A percentile compares a stretch with the other conserved stretches of the same genome.
Conservation (phyloP, 2,888 invertebrate species). For the Eledone cirrhosa region DNA sequence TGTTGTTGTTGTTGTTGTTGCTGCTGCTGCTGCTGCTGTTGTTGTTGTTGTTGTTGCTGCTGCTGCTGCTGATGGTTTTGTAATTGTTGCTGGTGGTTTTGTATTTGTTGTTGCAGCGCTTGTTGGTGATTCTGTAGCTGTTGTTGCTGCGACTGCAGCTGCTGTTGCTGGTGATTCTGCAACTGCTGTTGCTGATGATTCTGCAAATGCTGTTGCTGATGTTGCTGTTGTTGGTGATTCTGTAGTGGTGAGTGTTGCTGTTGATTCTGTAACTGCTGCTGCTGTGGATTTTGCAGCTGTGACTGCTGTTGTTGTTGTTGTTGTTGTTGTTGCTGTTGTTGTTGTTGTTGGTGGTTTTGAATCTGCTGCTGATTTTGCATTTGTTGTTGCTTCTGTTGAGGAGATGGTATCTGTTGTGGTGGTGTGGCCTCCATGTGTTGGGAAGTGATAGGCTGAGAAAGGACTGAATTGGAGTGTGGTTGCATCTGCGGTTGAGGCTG, state of each 20-base stretch:
- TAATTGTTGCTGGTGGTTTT: slow-evolving; percentile 17
- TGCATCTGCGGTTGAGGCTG: slow-evolving; percentile 49
- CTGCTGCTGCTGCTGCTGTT: neutral
- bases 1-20: neutral
- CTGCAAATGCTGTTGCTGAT: slow-evolving; percentile 20
- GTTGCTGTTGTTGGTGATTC: slow-evolving; percentile 32
- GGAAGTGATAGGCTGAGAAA: slow-evolving; percentile 52
- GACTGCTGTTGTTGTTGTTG: slow-evolving; percentile 30
- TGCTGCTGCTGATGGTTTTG: neutral
- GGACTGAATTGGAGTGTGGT: slow-evolving; percentile 40
- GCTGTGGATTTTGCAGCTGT: slow-evolving; percentile 34
- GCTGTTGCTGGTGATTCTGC: slow-evolving; percentile 19
- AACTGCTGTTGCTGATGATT: slow-evolving; percentile 18
- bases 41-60: neutral
- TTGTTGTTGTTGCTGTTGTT: slow-evolving; percentile 38
- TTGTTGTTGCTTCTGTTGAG: slow-evolving; percentile 36
- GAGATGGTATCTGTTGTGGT: slow-evolving; percentile 34
- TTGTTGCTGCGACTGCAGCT: slow-evolving; percentile 4
- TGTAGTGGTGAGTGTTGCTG: slow-evolving; percentile 35
- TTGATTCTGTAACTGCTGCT: slow-evolving; percentile 38
- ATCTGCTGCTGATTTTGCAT: slow-evolving; percentile 36
- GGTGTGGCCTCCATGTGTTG: slow-evolving; percentile 32
- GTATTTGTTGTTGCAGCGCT: slow-evolving; percentile 16
- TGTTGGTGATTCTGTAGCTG: slow-evolving; percentile 14
- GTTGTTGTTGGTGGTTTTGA: slow-evolving; percentile 35